Evolutionary conservation across 2,113 vertebrate genomes (phyloP).

Genomic region (Clarias macrocephalus): DNA sequence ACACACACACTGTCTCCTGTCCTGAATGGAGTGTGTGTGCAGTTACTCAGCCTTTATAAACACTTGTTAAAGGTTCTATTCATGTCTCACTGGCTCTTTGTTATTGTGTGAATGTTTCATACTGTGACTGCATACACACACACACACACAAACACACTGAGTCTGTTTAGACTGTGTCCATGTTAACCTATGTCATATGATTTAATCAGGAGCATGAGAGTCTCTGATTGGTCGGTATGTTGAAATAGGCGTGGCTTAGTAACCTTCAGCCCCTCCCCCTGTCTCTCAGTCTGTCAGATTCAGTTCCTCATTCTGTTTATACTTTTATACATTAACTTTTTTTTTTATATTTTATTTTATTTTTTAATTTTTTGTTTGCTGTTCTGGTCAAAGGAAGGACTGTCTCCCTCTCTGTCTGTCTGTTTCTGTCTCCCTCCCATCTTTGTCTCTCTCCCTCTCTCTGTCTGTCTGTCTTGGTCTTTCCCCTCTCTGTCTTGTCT

Average conservation of each 20-base stretch:
- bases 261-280: not conserved
- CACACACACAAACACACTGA: not conserved
- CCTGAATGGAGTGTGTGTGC: constrained; percentile 4
- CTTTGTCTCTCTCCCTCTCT: not conserved
- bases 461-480: not conserved
- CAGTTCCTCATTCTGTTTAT: not conserved
- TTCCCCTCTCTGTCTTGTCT: not conserved
- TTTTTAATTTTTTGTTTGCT: no score
- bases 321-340: no score
- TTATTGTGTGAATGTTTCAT: not conserved
- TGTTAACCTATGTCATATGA: not conserved
- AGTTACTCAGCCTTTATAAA: not conserved
- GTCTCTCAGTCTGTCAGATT: no score
- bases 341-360: no score
- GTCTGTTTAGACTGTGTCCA: not conserved
- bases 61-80: not conserved
- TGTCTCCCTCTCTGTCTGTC: not conserved
- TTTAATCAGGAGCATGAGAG: not conserved
- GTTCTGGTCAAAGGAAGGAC: not conserved
- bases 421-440: not conserved
- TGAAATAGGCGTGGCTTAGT: not conserved
- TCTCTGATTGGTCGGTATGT: not conserved
- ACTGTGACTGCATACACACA: not conserved
- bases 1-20: not conserved
- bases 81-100: not conserved